Percentiles rank a stretch among this genome's conserved stretches.
Evolutionary conservation across 35 echinoderm and acorn worm genomes (phyloP).

Genomic region (Acanthaster planci): DNA sequence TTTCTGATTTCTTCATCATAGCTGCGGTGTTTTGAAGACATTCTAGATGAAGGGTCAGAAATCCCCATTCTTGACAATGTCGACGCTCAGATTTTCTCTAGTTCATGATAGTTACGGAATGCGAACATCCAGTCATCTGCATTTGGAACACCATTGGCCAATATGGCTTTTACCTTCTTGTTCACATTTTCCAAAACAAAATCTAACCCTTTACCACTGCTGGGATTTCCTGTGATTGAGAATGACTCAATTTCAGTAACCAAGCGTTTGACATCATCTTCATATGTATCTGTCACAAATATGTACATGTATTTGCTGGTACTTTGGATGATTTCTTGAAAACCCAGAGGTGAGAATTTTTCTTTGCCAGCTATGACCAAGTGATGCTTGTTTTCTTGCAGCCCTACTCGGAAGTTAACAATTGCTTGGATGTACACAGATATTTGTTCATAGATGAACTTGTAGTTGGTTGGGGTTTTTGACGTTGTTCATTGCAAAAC

Average conservation of each 20-base stretch:
- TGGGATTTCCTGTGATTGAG: neutral
- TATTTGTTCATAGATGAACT: conserved; percentile 61
- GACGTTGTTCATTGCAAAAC: conserved; percentile 28
- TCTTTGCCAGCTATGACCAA: conserved; percentile 4
- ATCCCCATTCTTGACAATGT: neutral
- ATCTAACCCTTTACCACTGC: neutral
- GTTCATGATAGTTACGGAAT: neutral
- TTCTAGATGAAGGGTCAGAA: neutral
- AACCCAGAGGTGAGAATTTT: conserved; percentile 20
- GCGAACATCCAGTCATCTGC: neutral
- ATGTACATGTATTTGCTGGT: conserved; percentile 32
- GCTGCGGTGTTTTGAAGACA: neutral
- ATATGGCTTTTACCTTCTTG: neutral
- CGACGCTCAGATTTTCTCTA: neutral
- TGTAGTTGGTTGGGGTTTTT: conserved; percentile 42
- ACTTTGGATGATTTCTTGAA: conserved; percentile 43
- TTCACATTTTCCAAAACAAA: neutral
- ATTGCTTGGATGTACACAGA: conserved; percentile 47
- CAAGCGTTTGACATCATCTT: conserved; percentile 10
- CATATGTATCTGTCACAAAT: neutral
- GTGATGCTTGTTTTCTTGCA: conserved; percentile 22
- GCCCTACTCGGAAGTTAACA: conserved; percentile 34
- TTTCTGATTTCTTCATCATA: neutral
- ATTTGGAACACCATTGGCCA: neutral
- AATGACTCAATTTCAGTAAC: conserved; percentile 21